Evolutionary conservation across 2,888 invertebrate genomes (phyloP).

Genomic region (Lathronympha strigana): DNA sequence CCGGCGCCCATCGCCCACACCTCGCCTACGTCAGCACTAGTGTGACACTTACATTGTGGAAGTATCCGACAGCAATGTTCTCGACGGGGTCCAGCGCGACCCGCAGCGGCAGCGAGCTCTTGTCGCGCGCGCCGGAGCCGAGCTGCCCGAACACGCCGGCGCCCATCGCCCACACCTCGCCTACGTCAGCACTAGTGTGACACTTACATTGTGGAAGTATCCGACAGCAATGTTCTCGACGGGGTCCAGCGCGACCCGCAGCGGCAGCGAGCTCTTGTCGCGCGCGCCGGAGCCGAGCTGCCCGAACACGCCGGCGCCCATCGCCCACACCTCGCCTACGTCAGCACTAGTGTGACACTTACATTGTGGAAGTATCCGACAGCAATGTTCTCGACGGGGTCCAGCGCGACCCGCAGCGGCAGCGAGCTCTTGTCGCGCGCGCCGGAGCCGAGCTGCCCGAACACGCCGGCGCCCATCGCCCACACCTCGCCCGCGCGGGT

Average conservation of each 20-base stretch:
- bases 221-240: conserved; percentile 82
- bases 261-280: conserved; percentile 86
- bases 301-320: conserved; percentile 91
- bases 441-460: conserved; percentile 89
- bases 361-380: conserved; percentile 87
- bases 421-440: conserved; percentile 84
- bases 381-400: conserved; percentile 74
- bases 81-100: too few species aligned
- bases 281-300: conserved; percentile 87
- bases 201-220: conserved; percentile 86
- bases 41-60: too few species aligned
- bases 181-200: too few species aligned
- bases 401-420: conserved; percentile 77
- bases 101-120: too few species aligned
- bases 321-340: conserved; percentile 87
- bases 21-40: too few species aligned
- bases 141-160: too few species aligned
- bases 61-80: too few species aligned
- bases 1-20: too few species aligned
- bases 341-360: conserved; percentile 81
- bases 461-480: conserved; percentile 89
- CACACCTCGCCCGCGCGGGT: conserved; percentile 88
- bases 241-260: conserved; percentile 65
- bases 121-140: too few species aligned
- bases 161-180: too few species aligned